Evolutionary conservation across 2,113 vertebrate species (phyloP), one percentile per base, ranked within the genome.

Genomic region (Neopipo cinnamomea): DNA sequence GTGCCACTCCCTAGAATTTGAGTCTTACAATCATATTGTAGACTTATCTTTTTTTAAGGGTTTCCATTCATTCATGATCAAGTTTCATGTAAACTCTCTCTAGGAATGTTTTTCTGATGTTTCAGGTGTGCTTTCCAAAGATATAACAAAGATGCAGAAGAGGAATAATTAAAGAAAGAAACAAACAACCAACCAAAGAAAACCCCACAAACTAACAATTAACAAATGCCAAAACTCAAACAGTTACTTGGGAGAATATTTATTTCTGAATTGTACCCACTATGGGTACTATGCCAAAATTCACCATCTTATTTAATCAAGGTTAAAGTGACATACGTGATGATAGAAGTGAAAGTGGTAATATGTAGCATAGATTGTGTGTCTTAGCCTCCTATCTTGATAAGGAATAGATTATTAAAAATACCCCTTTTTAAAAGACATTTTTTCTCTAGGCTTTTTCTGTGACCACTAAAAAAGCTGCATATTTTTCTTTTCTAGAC

Each of bases 191-290:
- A 6, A 30, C 39, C n/a, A 16, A 11, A 7, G 9, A 35, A 49
- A 42, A 8, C 0, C 7, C 4, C 50, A 22, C 11, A 37, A 23
- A 24, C 21, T 10, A 35, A 39, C 13, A 59, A 15, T 3, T 1
- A 14, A 33, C 12, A 71, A 27, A 22, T 2, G 3, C n/a, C 39
- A 0, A 59, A 65, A 2, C 2, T 2, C 41, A 28, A 75, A 18
- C 1, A 78, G 8, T 37, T 58, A 61, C 67, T 46, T 61, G 20
- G 24, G 35, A 72, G 11, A 76, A 49, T 79, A 76, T 52, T 74
- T 42, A 33, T 88, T 90, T 85, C 30, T 55, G 46, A 67, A 23
- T n/a, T 52, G 17, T 18, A 52, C 7, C 4, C 13, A 30, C 25
- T 50, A 8, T 27, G 15, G 11, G 6, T 46, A 28, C 35, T 62